Evolutionary conservation across 64 coral and sea anemone genomes (phyloP).

Genomic region (Cladopsammia gracilis): DNA sequence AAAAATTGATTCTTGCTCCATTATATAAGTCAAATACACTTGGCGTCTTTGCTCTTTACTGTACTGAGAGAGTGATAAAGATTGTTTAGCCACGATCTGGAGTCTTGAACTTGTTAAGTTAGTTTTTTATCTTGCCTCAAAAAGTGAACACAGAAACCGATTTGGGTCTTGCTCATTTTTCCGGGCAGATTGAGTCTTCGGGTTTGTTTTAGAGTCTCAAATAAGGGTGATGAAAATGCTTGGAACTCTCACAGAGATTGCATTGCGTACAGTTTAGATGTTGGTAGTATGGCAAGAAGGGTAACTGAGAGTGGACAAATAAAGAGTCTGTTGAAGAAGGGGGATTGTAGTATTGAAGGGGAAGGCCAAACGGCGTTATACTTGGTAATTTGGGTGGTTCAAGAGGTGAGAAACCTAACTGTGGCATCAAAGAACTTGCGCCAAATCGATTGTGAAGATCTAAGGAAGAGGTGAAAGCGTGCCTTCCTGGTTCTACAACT

Average conservation of each 20-base stretch:
- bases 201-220: constrained; percentile 72
- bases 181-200: neutral
- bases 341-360: constrained; percentile 80
- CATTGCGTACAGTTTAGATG: constrained; percentile 91
- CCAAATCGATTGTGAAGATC: constrained; percentile 76
- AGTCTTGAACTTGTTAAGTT: neutral
- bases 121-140: neutral
- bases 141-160: neutral
- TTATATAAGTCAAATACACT: too few species aligned
- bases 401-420: constrained; percentile 73
- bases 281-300: constrained; percentile 83
- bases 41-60: too few species aligned
- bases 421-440: constrained; percentile 60
- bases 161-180: neutral
- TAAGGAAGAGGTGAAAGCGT: constrained; percentile 59
- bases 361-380: constrained; percentile 79
- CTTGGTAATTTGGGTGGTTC: constrained; percentile 79
- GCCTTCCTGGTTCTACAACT: constrained; percentile 52
- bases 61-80: too few species aligned
- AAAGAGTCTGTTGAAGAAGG: constrained; percentile 51
- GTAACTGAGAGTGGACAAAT: constrained; percentile 76
- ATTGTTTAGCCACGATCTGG: too few species aligned
- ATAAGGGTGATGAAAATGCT: constrained; percentile 82
- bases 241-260: constrained; percentile 84
- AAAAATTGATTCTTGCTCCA: too few species aligned